Percentiles rank a stretch among this genome's conserved stretches.
Evolutionary conservation across 2,888 invertebrate genomes (phyloP).

Genomic region (Agrotis exclamationis): DNA sequence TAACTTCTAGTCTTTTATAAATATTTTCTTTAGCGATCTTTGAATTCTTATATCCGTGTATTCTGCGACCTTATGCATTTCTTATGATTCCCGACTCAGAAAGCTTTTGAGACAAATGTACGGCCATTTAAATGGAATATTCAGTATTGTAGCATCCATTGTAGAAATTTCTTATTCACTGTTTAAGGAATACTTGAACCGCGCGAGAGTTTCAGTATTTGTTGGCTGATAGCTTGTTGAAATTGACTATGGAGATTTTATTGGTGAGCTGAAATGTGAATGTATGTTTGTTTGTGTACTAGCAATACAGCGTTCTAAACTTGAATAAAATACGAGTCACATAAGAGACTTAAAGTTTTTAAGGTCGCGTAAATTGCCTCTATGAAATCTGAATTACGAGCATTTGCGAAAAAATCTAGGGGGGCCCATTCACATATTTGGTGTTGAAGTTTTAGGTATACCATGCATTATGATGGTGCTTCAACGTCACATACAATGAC

Average conservation of each 20-base stretch:
- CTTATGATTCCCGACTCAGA: slow-evolving; percentile 81
- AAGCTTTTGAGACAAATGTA: slow-evolving; percentile 87
- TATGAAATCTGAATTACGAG: too few species aligned
- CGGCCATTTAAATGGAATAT: slow-evolving; percentile 87
- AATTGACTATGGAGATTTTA: slow-evolving; percentile 19
- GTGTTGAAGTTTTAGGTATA: too few species aligned
- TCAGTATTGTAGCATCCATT: slow-evolving; percentile 85
- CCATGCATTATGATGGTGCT: too few species aligned
- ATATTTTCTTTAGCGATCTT: slow-evolving; percentile 61
- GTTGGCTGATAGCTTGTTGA: slow-evolving; percentile 46
- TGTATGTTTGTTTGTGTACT: neutral
- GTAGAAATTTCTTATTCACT: slow-evolving; percentile 85
- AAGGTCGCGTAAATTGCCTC: too few species aligned
- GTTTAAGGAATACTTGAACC: slow-evolving; percentile 82
- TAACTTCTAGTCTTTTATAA: slow-evolving; percentile 10
- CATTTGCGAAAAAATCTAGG: too few species aligned
- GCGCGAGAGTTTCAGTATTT: slow-evolving; percentile 68
- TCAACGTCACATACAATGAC: too few species aligned
- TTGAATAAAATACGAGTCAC: neutral
- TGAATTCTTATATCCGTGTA: slow-evolving; percentile 74
- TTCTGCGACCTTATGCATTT: slow-evolving; percentile 83
- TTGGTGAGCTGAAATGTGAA: slow-evolving; percentile 15
- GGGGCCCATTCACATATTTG: too few species aligned
- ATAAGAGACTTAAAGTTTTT: neutral
- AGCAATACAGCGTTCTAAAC: neutral